Evolutionary conservation across 2,888 invertebrate genomes (phyloP).

Genomic region (Lepetodrilus schrolli): DNA sequence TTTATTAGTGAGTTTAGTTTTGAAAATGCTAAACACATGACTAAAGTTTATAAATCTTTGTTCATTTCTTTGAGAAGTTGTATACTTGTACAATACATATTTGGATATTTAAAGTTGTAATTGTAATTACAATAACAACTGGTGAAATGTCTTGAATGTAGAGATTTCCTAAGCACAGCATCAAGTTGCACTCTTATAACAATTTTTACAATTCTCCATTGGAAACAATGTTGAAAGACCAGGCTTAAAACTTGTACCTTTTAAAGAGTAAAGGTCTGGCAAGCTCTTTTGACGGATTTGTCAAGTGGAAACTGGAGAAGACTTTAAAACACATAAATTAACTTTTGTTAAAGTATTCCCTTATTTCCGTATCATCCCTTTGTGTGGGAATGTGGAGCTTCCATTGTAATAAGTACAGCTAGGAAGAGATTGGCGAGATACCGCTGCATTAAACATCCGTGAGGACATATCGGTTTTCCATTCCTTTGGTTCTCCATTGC

Average conservation of each 20-base stretch:
- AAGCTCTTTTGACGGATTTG: not conserved
- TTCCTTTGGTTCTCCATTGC: no score
- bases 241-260: not conserved
- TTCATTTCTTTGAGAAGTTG: no score
- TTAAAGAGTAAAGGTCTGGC: not conserved
- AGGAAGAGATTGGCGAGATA: not conserved
- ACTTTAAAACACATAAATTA: not conserved
- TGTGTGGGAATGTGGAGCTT: constrained; percentile 11
- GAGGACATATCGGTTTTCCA: not conserved
- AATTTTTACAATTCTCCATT: not conserved
- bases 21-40: no score
- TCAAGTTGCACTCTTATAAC: not conserved
- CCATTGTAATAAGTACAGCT: not conserved
- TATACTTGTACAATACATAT: no score
- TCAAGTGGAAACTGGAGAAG: not conserved
- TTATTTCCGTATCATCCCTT: not conserved
- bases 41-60: no score
- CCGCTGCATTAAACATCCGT: not conserved
- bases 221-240: not conserved
- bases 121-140: no score
- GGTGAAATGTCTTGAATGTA: no score
- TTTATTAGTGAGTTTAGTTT: no score
- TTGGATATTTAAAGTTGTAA: no score
- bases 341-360: not conserved
- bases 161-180: no score